phyloP scores from a whole-genome alignment of 2,113 vertebrate genomes.

The Cynopterus brachyotis region DNA sequence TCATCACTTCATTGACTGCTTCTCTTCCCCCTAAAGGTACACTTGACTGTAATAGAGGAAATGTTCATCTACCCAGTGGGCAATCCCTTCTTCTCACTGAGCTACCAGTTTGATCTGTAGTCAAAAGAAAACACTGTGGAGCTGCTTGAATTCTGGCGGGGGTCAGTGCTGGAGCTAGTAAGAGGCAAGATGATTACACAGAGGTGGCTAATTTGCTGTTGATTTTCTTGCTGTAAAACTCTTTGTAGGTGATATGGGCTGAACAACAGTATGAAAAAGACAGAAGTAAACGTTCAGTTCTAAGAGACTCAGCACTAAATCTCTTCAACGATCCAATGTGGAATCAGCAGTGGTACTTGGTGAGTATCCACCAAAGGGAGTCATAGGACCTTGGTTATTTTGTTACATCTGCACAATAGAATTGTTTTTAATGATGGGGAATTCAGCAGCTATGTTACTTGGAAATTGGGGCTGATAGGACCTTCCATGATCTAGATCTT shows the following conservation, averaged over 20 bases:
- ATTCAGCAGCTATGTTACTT: neutral
- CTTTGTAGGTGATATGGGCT: constrained; percentile 93
- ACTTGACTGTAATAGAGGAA: neutral
- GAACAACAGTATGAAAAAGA: constrained; percentile 97
- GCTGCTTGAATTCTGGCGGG: neutral
- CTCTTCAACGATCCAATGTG: constrained; percentile 99
- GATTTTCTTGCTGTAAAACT: constrained; percentile 43
- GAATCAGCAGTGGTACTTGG: constrained; percentile 99
- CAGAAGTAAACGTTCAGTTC: constrained; percentile 87
- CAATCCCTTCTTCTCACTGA: neutral
- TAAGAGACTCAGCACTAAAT: constrained; percentile 87
- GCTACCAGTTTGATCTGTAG: constrained; percentile 20
- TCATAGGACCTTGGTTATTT: neutral
- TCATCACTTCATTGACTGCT: neutral
- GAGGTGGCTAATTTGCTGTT: neutral
- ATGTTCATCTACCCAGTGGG: neutral
- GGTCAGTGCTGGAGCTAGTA: neutral
- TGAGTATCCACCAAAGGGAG: constrained; percentile 81
- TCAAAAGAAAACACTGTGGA: neutral
- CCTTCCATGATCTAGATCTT: neutral
- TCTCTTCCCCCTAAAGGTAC: neutral
- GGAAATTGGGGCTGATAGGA: neutral
- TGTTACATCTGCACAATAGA: neutral
- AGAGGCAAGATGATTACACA: neutral
- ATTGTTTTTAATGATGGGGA: neutral